A percentile compares a stretch with the other conserved stretches of the same genome.
Evolutionary conservation across 2,797 vertebrate species (phyloP).

Genomic region (Poecilia velifera): DNA sequence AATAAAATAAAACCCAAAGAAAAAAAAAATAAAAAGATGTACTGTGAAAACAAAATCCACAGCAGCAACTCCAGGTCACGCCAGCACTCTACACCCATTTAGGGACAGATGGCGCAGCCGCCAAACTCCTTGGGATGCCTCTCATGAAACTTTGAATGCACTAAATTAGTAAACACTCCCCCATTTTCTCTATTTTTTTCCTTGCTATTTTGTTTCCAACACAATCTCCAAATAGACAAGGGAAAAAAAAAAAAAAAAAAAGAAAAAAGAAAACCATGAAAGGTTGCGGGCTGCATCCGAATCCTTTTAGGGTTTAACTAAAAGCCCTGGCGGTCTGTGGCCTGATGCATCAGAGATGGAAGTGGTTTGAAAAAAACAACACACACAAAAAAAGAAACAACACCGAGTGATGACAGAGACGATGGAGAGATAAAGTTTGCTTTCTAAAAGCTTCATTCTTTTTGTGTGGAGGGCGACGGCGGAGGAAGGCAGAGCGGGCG

Average conservation of each 20-base stretch:
- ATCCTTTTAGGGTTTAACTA: constrained; percentile 55
- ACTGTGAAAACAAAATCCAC: constrained; percentile 41
- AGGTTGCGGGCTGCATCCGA: constrained; percentile 33
- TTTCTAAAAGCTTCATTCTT: constrained; percentile 37
- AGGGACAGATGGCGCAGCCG: constrained; percentile 36
- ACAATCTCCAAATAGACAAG: constrained; percentile 53
- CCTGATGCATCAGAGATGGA: constrained; percentile 11
- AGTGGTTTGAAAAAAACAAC: not conserved
- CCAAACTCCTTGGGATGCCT: constrained; percentile 38
- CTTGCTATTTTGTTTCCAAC: constrained; percentile 53
- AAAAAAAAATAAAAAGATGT: constrained; percentile 63
- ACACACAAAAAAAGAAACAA: constrained; percentile 21
- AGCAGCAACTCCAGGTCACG: constrained; percentile 27
- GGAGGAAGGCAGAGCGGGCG: constrained; percentile 1
- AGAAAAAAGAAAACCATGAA: constrained; percentile 22
- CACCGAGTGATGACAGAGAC: constrained; percentile 22
- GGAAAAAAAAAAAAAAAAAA: constrained; percentile 17
- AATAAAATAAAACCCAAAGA: constrained; percentile 52
- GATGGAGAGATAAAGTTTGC: constrained; percentile 29
- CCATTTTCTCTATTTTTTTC: constrained; percentile 55
- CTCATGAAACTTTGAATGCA: constrained; percentile 68
- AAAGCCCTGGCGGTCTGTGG: constrained; percentile 32
- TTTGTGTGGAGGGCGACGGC: constrained; percentile 29
- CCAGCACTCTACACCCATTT: constrained; percentile 54
- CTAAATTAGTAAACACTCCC: constrained; percentile 74